Evolutionary conservation across 2,888 invertebrate genomes (phyloP), one percentile per base, ranked within the genome.

Genomic region (Ommatoiulus sabulosus): DNA sequence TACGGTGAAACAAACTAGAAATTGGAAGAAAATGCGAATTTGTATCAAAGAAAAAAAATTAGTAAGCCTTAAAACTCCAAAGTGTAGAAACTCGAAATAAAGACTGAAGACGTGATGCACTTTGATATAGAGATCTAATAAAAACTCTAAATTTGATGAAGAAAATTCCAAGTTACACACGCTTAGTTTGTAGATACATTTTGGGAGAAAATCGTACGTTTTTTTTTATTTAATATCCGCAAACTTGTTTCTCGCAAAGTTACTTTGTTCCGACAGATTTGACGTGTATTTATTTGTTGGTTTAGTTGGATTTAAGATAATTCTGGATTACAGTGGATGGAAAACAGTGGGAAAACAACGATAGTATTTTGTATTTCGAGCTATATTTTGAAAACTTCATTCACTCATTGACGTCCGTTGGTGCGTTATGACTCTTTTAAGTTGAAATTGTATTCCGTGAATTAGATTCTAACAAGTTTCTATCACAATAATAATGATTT

Each of bases 11-110:
- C 15, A 8, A 52, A 52, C 12, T 24, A 7, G 20, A 72, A 20
- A 72, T 7, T 24, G 20, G 24, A 63, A n/a, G 6, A 63, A 63
- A 12, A 17, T 80, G 80, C 80, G 80, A 35, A 72, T 80, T 80
- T 80, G 35, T 80, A 80, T 80, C 80, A 80, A 80, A 80, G 10
- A 80, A 24, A 80, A 80, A 24, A 80, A 35, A 35, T 57, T 35
- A 80, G 80, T 80, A 80, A 35, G 80, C 80, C 80, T 80, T 80
- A 80, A 80, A 10, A 80, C 10, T 12, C 24, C 57, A 80, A 80
- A 80, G 35, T 80, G 35, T 80, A 80, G 80, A 72, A 72, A 35
- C 35, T 80, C 80, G 80, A 35, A 80, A 80, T 35, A n/a, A 80
- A 80, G 80, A 35, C 35, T 35, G 80, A 80, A 24, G 80, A 80